A percentile compares a stretch with the other conserved stretches of the same genome.
Conservation (phyloP, 1,140 invertebrate species). For the silkworm (Bombyx mori) region ASM3026992v2 NC_085108.1:6639001-6639500, state of each 20-base stretch:
- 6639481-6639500: slow-evolving; percentile 37
- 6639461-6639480: slow-evolving; percentile 28
- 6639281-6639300: slow-evolving; percentile 20
- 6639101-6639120: slow-evolving; percentile 62
- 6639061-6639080: slow-evolving; percentile 59
- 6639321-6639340: slow-evolving; percentile 33
- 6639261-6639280: slow-evolving; percentile 56
- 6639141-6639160: slow-evolving; percentile 21
- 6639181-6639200: slow-evolving; percentile 22
- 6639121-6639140: slow-evolving; percentile 58
- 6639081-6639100: slow-evolving; percentile 66
- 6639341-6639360: slow-evolving; percentile 19
- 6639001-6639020: slow-evolving; percentile 50
- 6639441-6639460: slow-evolving; percentile 23
- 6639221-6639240: slow-evolving; percentile 41
- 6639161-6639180: background rate
- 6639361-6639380: slow-evolving; percentile 44
- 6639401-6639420: slow-evolving; percentile 7
- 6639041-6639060: slow-evolving; percentile 58
- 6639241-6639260: slow-evolving; percentile 49
- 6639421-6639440: slow-evolving; percentile 13
- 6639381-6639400: slow-evolving; percentile 22
- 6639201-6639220: slow-evolving; percentile 28
- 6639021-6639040: slow-evolving; percentile 55
- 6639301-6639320: slow-evolving; percentile 43